A percentile compares a stretch with the other conserved stretches of the same genome.
These are phyloP conservation scores for Thaumetopoea pityocampa DNA, from an alignment of 1,140 invertebrate genomes.

Conservation along the genomic window DNA sequence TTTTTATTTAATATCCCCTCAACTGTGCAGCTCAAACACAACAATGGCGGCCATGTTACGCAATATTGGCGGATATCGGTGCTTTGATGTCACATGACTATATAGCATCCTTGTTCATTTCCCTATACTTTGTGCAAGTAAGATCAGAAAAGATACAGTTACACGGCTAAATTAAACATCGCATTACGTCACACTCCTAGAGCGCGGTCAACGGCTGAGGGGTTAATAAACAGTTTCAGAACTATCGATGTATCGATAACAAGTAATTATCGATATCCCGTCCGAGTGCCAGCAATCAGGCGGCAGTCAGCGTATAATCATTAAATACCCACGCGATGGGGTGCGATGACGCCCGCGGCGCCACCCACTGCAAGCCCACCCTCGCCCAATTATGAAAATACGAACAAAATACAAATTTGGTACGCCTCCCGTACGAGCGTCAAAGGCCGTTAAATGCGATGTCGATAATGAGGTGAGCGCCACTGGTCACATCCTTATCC, in stretches of 20 bases:
- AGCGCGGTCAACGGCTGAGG: slow-evolving; percentile 1
- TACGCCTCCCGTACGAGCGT: slow-evolving; percentile 40
- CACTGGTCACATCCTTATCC: slow-evolving; percentile 53
- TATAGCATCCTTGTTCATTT: too few relatives aligned
- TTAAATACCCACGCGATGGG: slow-evolving; percentile 70
- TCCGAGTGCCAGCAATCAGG: slow-evolving; percentile 62
- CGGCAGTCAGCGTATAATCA: slow-evolving; percentile 75
- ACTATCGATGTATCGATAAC: slow-evolving; percentile 57
- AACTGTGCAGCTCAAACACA: too few relatives aligned
- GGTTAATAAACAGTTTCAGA: slow-evolving; percentile 16
- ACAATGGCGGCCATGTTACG: too few relatives aligned
- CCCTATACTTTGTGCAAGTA: too few relatives aligned
- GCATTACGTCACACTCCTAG: not conserved
- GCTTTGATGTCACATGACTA: too few relatives aligned
- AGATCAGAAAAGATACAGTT: too few relatives aligned
- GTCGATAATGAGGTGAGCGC: slow-evolving; percentile 40
- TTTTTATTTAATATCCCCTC: too few relatives aligned
- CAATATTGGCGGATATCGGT: too few relatives aligned
- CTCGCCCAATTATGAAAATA: slow-evolving; percentile 72
- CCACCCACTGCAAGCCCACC: slow-evolving; percentile 39
- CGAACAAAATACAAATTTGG: slow-evolving; percentile 72
- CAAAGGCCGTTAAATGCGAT: slow-evolving; percentile 33
- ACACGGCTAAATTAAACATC: too few relatives aligned
- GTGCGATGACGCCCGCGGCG: slow-evolving; percentile 64
- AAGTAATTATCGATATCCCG: slow-evolving; percentile 41